Conservation (phyloP, 2,888 invertebrate genomes). For the Noctua janthe region DNA sequence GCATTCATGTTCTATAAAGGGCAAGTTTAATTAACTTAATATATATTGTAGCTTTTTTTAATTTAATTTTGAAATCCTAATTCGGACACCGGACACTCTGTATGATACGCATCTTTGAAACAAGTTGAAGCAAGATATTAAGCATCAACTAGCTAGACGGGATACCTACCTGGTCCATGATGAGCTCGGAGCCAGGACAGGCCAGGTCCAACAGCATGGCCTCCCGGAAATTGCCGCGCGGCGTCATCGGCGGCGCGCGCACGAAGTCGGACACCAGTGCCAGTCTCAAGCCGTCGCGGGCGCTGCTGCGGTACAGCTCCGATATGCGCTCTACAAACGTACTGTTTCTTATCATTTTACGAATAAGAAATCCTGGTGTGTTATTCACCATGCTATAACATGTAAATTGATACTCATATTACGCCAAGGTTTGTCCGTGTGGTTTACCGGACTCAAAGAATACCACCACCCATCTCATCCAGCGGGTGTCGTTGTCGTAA, state of each 20-base stretch:
- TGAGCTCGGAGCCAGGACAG: conserved; percentile 69
- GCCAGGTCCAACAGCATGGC: conserved; percentile 79
- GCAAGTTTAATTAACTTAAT: too few relatives aligned
- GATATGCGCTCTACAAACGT: conserved; percentile 62
- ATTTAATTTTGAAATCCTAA: too few relatives aligned
- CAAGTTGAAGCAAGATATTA: neutral
- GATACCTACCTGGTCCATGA: conserved; percentile 71
- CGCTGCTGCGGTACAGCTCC: conserved; percentile 65
- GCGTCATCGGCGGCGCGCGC: conserved; percentile 64
- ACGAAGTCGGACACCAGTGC: conserved; percentile 51
- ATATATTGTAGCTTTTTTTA: too few relatives aligned
- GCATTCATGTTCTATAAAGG: too few relatives aligned
- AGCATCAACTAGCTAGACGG: neutral
- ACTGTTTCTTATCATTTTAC: neutral
- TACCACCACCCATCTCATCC: too few relatives aligned
- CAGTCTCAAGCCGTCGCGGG: conserved; percentile 70
- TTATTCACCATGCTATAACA: neutral
- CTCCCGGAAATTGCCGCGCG: conserved; percentile 76
- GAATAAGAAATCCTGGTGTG: neutral
- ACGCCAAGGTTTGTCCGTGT: too few relatives aligned
- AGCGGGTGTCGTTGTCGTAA: too few relatives aligned
- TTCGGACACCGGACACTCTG: too few relatives aligned
- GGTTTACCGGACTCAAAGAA: too few relatives aligned
- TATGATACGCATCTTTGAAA: neutral
- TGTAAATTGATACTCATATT: too few relatives aligned